These are phyloP conservation scores for Stomatorhinus ivindoensis DNA, from an alignment of 2,113 vertebrate species.

Conservation along the genomic window DNA sequence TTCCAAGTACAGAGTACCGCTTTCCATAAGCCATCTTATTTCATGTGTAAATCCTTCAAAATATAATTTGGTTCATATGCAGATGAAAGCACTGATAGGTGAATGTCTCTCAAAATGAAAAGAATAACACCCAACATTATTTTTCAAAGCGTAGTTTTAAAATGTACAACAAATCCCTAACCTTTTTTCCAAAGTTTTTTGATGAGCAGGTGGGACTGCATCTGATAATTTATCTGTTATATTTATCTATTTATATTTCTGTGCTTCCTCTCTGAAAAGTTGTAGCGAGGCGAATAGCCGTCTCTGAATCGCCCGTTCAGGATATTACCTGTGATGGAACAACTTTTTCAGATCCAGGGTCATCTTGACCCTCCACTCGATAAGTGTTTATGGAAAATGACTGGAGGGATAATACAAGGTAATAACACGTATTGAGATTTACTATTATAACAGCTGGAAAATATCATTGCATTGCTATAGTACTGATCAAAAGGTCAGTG, in stretches of 20 bases:
- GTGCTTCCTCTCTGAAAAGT: neutral
- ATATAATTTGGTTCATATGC: neutral
- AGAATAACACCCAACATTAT: neutral
- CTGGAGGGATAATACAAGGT: neutral
- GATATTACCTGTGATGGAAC: neutral
- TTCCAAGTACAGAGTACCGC: neutral
- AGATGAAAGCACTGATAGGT: neutral
- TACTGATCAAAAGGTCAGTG: neutral
- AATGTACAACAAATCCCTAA: neutral
- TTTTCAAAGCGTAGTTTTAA: neutral
- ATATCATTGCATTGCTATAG: neutral
- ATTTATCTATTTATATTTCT: too few species aligned
- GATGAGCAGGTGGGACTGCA: neutral
- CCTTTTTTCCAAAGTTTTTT: neutral
- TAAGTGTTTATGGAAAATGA: neutral
- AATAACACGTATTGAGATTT: neutral
- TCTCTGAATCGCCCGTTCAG: neutral
- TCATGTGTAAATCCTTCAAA: constrained; percentile 6
- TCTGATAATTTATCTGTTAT: neutral
- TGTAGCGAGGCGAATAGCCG: neutral
- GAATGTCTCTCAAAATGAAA: neutral
- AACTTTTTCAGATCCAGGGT: neutral
- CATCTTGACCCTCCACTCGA: neutral
- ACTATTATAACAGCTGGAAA: neutral
- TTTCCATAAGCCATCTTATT: constrained; percentile 3